Base-by-base conservation (phyloP, 2,888 invertebrate species). In the Patella depressa region DNA sequence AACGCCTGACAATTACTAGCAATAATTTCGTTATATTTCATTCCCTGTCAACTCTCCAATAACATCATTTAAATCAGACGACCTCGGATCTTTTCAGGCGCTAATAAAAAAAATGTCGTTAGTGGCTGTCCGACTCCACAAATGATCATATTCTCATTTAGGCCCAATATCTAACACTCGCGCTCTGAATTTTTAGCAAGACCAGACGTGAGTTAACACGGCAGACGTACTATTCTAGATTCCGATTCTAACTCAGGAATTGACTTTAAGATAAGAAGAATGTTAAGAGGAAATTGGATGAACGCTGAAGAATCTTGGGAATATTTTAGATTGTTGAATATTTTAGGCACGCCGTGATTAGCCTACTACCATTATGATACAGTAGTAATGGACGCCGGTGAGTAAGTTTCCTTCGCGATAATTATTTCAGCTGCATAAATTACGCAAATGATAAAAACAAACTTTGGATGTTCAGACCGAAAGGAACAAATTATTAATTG, bases 21-120 rank as follows among this genome's bases (percentile, higher is more conserved):
- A 82, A 85, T 85, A 84, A 82, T 84, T 84, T 83, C 79, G 82
- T 83, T 83, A 84, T 86, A 83, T 85, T 85, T 85, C 85, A 82
- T 84, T 81, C 79, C 79, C 82, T 86, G 87, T 85, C 87, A 86
- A 78, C 80, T 71, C 71, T 65, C 77, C 77, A 76, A 78, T 76
- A 79, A 80, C 81, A 79, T 71, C 80, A 57, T 76, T 76, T 80
- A 80, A 83, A 82, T 84, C 82, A 84, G 76, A 75, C 74, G 73
- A 75, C 77, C 80, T 69, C 76, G 75, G 71, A 70, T 75, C 80
- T 78, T 78, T 74, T 78, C 79, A 80, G 54, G 74, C 76, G 71
- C 57, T 73, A 80, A 76, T 76, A 75, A 75, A 77, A 76, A 76
- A 73, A 77, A 78, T 76, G 71, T 65, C 65, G 65, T 65, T 65